These are phyloP conservation scores for Phodopus roborovskii DNA, from an alignment of 2,113 vertebrate genomes.

Conservation along the genomic window DNA sequence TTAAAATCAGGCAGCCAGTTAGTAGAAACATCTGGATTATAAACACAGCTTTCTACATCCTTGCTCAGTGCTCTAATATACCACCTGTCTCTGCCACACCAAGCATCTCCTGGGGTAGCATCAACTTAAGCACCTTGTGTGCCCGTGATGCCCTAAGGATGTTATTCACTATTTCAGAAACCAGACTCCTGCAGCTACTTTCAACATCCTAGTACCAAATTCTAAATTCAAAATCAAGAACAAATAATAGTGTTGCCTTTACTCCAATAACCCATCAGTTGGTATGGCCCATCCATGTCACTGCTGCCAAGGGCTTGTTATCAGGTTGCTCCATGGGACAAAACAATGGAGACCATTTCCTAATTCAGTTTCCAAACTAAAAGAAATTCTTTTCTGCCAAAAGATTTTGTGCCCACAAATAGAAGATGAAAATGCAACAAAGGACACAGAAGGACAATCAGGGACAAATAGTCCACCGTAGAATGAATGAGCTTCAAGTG, in stretches of 20 bases:
- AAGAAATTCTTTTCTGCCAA: neutral
- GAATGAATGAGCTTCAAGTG: neutral
- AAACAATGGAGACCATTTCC: neutral
- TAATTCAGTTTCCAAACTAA: neutral
- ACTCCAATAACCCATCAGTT: neutral
- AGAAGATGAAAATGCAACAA: neutral
- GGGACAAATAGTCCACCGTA: neutral
- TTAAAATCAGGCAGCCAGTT: neutral
- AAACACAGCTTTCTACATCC: neutral
- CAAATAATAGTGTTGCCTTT: neutral
- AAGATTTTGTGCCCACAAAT: neutral
- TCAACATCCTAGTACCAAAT: neutral
- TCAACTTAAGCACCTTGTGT: neutral
- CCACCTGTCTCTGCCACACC: neutral
- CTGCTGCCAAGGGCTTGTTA: neutral
- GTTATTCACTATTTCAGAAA: neutral
- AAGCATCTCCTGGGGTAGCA: neutral
- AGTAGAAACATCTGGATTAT: neutral
- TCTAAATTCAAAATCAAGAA: conserved; percentile 42
- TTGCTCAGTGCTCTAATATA: neutral
- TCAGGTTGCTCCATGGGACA: neutral
- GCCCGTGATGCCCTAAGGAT: neutral
- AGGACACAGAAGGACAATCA: neutral
- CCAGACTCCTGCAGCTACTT: neutral
- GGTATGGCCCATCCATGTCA: neutral